These are phyloP conservation scores for Trachythela sp. DNA, from an alignment of 64 coral and sea anemone species.

Conservation along the genomic window DNA sequence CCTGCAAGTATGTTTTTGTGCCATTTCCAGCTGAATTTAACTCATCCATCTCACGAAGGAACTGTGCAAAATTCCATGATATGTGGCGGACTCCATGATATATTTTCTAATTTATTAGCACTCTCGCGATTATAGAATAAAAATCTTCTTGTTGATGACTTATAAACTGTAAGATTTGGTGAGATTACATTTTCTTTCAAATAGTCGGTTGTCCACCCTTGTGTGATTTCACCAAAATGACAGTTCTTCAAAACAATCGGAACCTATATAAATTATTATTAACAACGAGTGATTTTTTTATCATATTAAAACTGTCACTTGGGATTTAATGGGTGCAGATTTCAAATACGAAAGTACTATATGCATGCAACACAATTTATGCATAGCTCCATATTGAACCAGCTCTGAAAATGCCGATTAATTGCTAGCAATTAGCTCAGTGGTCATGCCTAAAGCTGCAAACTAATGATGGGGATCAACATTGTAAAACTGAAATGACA, in stretches of 20 bases:
- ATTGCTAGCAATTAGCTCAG: too few relatives aligned
- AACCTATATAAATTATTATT: background rate
- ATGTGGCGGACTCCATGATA: slow-evolving; percentile 9
- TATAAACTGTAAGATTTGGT: slow-evolving; percentile 4
- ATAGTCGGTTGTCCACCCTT: background rate
- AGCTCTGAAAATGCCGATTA: too few relatives aligned
- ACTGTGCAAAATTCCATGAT: background rate
- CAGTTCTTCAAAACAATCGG: slow-evolving; percentile 13
- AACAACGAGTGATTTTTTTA: too few relatives aligned
- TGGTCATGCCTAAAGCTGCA: too few relatives aligned
- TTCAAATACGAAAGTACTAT: too few relatives aligned
- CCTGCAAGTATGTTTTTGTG: slow-evolving; percentile 15
- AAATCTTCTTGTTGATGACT: background rate
- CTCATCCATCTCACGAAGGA: background rate
- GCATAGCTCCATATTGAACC: too few relatives aligned
- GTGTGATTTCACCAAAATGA: background rate
- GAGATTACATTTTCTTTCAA: background rate
- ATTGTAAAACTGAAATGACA: too few relatives aligned
- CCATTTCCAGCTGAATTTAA: background rate
- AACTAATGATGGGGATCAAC: too few relatives aligned
- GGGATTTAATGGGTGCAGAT: too few relatives aligned
- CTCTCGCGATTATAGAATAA: background rate
- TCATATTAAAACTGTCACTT: too few relatives aligned
- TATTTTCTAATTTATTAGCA: background rate
- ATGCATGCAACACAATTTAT: too few relatives aligned